phyloP scores from a whole-genome alignment of 2,113 vertebrate genomes.

The Hystrix brachyura region DNA sequence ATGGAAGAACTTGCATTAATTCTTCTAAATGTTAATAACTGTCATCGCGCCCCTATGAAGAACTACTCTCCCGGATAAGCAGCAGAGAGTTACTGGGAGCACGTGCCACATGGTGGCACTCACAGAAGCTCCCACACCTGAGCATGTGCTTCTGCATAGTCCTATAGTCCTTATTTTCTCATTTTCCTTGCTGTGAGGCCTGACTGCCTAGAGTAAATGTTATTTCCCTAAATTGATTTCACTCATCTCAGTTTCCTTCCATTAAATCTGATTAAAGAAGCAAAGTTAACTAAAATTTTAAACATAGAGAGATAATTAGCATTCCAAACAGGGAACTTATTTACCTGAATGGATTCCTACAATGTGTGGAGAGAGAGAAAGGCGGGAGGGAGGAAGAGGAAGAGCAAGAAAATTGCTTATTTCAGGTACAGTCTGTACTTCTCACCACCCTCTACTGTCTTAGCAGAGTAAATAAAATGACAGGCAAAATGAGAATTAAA shows the following conservation, averaged over 20 bases:
- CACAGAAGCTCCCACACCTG: neutral
- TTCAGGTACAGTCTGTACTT: neutral
- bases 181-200: neutral
- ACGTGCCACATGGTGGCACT: neutral
- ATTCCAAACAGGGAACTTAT: neutral
- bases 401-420: neutral
- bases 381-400: rapidly evolving
- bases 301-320: neutral
- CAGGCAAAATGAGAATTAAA: neutral
- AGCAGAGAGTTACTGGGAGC: neutral
- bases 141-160: neutral
- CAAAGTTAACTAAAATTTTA: constrained; percentile 22
- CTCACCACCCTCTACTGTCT: neutral
- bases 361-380: neutral
- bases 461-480: neutral
- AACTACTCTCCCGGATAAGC: neutral
- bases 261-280: constrained; percentile 41
- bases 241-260: constrained; percentile 4
- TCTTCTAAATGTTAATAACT: neutral
- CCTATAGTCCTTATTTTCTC: neutral
- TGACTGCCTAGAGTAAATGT: neutral
- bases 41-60: neutral
- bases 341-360: neutral
- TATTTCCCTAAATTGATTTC: neutral
- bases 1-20: neutral